Conservation (phyloP, 1,140 invertebrate species). For the Stegodyphus mimosarum region DNA sequence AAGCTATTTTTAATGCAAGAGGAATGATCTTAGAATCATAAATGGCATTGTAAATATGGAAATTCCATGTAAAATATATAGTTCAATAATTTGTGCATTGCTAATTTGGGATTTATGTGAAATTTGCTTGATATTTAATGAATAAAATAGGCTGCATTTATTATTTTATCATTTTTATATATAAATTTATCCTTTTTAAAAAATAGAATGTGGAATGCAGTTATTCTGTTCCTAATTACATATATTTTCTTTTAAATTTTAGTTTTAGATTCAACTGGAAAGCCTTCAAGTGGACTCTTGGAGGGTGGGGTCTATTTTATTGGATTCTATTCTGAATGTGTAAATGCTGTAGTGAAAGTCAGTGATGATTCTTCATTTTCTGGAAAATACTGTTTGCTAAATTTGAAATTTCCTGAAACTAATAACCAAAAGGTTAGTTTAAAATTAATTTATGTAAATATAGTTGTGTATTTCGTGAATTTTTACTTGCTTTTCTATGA, state of each 20-base stretch:
- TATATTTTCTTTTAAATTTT: neutral
- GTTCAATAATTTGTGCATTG: neutral
- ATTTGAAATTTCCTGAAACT: constrained; percentile 36
- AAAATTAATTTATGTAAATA: constrained; percentile 7
- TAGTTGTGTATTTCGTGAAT: too few species aligned
- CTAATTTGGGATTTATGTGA: neutral
- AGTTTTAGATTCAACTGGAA: constrained; percentile 64
- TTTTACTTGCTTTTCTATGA: too few species aligned
- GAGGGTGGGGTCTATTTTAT: constrained; percentile 61
- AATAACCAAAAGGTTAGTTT: neutral
- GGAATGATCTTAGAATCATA: too few species aligned
- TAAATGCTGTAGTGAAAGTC: constrained; percentile 27
- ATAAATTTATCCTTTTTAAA: neutral
- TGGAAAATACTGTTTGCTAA: constrained; percentile 62
- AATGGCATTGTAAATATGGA: too few species aligned
- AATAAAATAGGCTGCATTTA: neutral
- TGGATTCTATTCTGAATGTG: constrained; percentile 63
- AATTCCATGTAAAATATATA: neutral
- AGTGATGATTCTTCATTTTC: constrained; percentile 19
- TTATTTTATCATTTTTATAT: neutral
- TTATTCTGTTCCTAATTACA: neutral
- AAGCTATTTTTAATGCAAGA: too few species aligned
- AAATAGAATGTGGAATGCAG: neutral
- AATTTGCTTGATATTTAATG: neutral
- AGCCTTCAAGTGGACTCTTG: constrained; percentile 62